Conservation (phyloP, 2,113 vertebrate genomes). For the Murina feae region DNA sequence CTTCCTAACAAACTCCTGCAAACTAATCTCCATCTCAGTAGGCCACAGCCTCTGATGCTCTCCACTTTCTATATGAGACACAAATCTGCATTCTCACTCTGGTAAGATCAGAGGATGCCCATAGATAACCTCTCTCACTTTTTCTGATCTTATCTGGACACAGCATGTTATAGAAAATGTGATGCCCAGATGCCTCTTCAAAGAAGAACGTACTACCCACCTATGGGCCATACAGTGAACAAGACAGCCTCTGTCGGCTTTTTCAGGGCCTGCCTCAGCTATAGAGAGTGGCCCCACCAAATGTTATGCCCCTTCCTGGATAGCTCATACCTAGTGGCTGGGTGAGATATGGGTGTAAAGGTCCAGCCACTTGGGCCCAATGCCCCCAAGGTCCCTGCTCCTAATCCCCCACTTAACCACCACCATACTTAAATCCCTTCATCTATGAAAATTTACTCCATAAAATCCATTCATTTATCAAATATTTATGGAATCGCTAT, state of each 20-base stretch:
- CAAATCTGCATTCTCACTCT: not conserved
- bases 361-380: not conserved
- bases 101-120: not conserved
- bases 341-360: not conserved
- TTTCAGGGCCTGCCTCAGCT: not conserved
- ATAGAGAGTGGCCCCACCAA: not conserved
- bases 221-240: not conserved
- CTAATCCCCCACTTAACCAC: not conserved
- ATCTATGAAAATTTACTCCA: not conserved
- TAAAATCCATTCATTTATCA: not conserved
- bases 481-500: not conserved
- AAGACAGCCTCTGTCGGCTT: not conserved
- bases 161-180: not conserved
- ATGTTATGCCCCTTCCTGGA: not conserved
- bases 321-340: not conserved
- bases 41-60: not conserved
- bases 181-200: not conserved
- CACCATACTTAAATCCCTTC: not conserved
- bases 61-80: fast-evolving
- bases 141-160: not conserved
- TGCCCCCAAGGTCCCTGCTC: not conserved
- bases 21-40: not conserved
- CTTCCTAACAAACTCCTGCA: not conserved
- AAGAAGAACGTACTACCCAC: not conserved
- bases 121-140: not conserved